phyloP scores from a whole-genome alignment of 2,888 invertebrate genomes.

The Cheilosia scutellata region DNA sequence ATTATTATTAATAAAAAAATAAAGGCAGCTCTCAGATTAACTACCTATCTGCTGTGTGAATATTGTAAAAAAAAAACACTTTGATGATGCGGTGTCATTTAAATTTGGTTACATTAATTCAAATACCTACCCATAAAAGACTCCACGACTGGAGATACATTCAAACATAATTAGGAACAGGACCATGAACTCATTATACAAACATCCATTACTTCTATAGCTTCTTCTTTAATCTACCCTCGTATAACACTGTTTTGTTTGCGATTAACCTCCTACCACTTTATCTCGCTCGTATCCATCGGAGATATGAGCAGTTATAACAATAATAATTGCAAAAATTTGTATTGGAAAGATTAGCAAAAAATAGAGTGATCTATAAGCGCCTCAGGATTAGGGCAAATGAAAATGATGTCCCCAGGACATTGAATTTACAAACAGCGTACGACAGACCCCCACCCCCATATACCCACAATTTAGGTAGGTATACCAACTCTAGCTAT shows the following conservation, averaged over 20 bases:
- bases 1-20: too few relatives aligned
- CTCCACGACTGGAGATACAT: too few relatives aligned
- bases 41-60: too few relatives aligned
- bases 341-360: constrained; percentile 46
- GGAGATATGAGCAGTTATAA: constrained; percentile 17
- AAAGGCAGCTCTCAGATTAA: too few relatives aligned
- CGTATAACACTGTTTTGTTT: background rate
- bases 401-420: constrained; percentile 62
- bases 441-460: constrained; percentile 35
- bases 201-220: background rate
- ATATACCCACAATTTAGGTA: background rate
- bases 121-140: too few relatives aligned
- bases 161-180: too few relatives aligned
- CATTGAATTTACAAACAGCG: constrained; percentile 48
- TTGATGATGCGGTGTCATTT: too few relatives aligned
- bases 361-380: constrained; percentile 56
- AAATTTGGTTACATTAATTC: too few relatives aligned
- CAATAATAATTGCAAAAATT: constrained; percentile 30
- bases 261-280: background rate
- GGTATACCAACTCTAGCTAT: constrained; percentile 18
- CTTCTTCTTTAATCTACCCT: constrained; percentile 34
- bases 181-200: constrained; percentile 1
- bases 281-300: background rate
- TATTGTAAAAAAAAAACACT: too few relatives aligned
- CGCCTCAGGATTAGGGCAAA: constrained; percentile 54